Base-by-base conservation (phyloP, 2,113 vertebrate species). In the Notothenia rossii region DNA sequence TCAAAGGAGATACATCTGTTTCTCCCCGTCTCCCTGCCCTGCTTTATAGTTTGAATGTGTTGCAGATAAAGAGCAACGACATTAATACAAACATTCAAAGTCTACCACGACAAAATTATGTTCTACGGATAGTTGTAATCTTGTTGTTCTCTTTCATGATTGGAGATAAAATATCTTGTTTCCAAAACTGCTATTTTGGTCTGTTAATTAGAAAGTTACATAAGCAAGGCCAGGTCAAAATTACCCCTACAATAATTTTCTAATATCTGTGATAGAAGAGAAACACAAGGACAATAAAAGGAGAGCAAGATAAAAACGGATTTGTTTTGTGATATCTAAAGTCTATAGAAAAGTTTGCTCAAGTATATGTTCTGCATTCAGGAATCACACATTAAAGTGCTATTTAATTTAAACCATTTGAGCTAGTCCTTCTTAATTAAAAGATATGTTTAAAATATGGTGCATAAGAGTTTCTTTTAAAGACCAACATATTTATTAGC, bases 1-100 rank as follows among this genome's bases (percentile, higher is more conserved):
- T 71, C 75, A 40, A 61, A 71, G 71, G 79, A 86, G 66, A 79
- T 45, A 72, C 83, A 84, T 85, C 70, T 89, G 87, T 71, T 84
- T 72, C 36, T 7, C 49, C 51, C 12, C 45, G 7, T 65, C 12
- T 65, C 50, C 8, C n/a, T 46, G 64, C 69, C 61, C 61, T 10
- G n/a, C 49, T 54, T 86, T 25, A 53, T 33, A 36, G 55, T 46
- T 58, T 40, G 68, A 61, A 66, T 10, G 43, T 40, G 25, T 13
- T 22, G 25, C 59, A 75, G 67, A 83, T 79, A 77, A 75, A 64
- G n/a, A 73, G 53, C 18, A 78, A 49, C 66, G 61, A 50, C 7
- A 49, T 68, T 63, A 73, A 55, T 50, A 40, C 5, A 46, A 67
- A 14, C n/a, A 55, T 70, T 54, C 40, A 25, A 43, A 79, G 61